Conservation (phyloP, 1,140 invertebrate genomes). For the Rhopalosiphum maidis region DNA sequence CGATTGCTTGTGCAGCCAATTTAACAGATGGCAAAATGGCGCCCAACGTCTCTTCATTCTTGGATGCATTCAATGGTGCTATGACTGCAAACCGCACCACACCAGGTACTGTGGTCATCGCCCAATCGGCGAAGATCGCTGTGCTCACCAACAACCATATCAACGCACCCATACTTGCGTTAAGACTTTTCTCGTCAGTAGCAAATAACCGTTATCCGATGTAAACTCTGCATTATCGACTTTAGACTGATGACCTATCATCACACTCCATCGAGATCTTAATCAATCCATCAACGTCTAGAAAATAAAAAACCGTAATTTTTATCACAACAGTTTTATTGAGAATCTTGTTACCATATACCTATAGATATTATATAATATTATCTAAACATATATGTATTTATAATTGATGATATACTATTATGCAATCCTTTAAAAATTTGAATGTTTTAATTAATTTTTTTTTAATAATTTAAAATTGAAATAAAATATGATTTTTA, state of each 20-base stretch:
- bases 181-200: neutral
- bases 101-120: slow-evolving; percentile 19
- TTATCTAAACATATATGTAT: neutral
- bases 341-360: neutral
- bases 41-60: slow-evolving; percentile 69
- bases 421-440: neutral
- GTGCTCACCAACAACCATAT: neutral
- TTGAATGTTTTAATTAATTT: neutral
- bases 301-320: neutral
- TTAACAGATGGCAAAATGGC: slow-evolving; percentile 77
- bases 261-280: neutral
- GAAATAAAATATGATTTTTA: neutral
- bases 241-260: neutral
- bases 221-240: too few relatives aligned
- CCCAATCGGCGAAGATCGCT: neutral
- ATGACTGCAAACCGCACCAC: slow-evolving; percentile 65
- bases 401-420: neutral
- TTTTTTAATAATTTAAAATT: neutral
- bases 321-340: neutral
- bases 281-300: neutral
- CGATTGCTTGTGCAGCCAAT: slow-evolving; percentile 73
- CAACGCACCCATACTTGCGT: neutral
- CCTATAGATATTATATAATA: too few relatives aligned
- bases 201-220: neutral
- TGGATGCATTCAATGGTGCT: slow-evolving; percentile 70